A percentile compares a stretch with the other conserved stretches of the same genome.
Evolutionary conservation across 92 coral and sea anemone species (phyloP).

Genomic region (Desmophyllum pertusum): DNA sequence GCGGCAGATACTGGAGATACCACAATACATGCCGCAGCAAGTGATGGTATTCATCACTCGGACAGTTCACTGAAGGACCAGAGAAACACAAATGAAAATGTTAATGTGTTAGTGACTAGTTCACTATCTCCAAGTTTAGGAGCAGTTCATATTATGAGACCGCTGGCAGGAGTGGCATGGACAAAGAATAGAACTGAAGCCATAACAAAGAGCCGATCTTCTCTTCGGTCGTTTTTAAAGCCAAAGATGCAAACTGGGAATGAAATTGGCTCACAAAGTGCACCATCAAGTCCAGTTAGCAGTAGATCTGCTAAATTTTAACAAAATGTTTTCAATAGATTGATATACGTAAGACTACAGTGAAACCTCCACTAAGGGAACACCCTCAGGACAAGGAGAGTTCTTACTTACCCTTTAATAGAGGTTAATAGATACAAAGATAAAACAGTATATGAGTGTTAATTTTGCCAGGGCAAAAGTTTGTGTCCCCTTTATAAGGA

Average conservation of each 20-base stretch:
- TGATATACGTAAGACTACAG: too few species aligned
- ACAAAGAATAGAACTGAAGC: neutral
- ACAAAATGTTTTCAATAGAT: neutral
- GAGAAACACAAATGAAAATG: neutral
- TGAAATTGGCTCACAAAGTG: slow-evolving; percentile 18
- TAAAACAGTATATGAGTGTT: too few species aligned
- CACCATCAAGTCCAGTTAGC: slow-evolving; percentile 20
- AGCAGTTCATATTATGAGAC: slow-evolving; percentile 26
- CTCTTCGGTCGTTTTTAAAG: slow-evolving; percentile 2
- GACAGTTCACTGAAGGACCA: neutral
- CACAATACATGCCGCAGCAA: neutral
- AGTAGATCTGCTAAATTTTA: neutral
- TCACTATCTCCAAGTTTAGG: slow-evolving; percentile 27
- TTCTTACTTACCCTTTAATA: too few species aligned
- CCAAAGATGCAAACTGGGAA: neutral
- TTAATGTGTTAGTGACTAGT: neutral
- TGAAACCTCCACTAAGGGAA: neutral
- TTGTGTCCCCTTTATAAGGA: neutral
- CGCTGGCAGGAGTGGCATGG: slow-evolving; percentile 35
- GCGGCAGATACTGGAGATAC: neutral
- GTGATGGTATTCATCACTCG: neutral
- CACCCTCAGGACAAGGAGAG: neutral
- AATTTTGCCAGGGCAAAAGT: too few species aligned
- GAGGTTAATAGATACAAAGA: too few species aligned
- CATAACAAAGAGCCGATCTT: slow-evolving; percentile 11